These are phyloP conservation scores for Thaumatotibia leucotreta DNA, from an alignment of 1,140 invertebrate species.

Conservation along the genomic window DNA sequence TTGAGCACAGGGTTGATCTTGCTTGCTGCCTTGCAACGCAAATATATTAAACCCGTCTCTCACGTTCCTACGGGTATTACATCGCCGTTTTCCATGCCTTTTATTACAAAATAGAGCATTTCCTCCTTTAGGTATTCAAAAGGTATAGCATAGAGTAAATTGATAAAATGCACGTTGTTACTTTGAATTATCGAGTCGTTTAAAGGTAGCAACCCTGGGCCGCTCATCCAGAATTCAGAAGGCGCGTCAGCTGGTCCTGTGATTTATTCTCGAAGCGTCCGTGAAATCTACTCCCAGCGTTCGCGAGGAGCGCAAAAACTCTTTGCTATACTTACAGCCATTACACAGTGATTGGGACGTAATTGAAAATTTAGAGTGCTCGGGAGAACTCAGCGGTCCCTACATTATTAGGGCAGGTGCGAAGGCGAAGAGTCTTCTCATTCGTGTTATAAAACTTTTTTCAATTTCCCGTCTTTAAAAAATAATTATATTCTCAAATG, in stretches of 20 bases:
- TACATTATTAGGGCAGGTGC: neutral
- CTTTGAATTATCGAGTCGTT: constrained; percentile 15
- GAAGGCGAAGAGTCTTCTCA: neutral
- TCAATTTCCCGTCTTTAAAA: neutral
- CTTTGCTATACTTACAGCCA: constrained; percentile 16
- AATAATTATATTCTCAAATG: neutral
- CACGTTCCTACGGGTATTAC: neutral
- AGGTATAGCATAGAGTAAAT: constrained; percentile 1
- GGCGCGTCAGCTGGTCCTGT: constrained; percentile 37
- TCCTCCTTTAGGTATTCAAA: neutral
- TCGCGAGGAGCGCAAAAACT: constrained; percentile 16
- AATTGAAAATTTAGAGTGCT: constrained; percentile 22
- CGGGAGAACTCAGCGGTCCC: neutral
- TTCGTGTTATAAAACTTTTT: neutral
- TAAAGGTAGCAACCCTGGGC: constrained; percentile 19
- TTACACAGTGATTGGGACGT: constrained; percentile 22
- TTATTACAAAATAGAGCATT: neutral
- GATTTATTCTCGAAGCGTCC: constrained; percentile 43
- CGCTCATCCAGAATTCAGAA: constrained; percentile 48
- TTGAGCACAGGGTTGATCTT: constrained; percentile 3
- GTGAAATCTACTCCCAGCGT: constrained; percentile 18
- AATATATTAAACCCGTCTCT: neutral
- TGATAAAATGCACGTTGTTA: constrained; percentile 12
- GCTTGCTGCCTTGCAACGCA: neutral
- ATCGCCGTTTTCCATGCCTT: neutral